These are phyloP conservation scores for Nasonia vitripennis DNA, from an alignment of 1,140 invertebrate species.

Conservation along the genomic window DNA sequence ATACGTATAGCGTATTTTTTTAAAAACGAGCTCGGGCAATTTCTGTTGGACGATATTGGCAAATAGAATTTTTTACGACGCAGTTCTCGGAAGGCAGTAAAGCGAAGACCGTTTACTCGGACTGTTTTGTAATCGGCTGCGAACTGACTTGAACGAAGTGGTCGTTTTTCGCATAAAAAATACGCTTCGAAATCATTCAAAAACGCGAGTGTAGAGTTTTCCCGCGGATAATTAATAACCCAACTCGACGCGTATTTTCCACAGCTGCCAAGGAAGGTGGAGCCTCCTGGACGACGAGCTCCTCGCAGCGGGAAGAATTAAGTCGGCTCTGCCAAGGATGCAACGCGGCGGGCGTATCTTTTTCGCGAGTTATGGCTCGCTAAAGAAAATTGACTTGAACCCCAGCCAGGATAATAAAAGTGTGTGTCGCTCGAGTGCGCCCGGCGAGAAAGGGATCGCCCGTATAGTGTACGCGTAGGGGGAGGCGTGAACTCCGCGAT, in stretches of 20 bases:
- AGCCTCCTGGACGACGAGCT: slow-evolving; percentile 34
- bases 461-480: slow-evolving; percentile 20
- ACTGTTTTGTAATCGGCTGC: too few relatives aligned
- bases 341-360: slow-evolving; percentile 47
- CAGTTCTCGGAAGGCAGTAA: not conserved
- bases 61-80: not conserved
- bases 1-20: too few relatives aligned
- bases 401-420: slow-evolving; percentile 70
- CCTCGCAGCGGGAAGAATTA: slow-evolving; percentile 62
- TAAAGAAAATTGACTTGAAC: slow-evolving; percentile 74
- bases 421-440: slow-evolving; percentile 55
- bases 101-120: too few relatives aligned
- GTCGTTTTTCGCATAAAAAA: too few relatives aligned
- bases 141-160: not conserved
- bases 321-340: slow-evolving; percentile 59
- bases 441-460: slow-evolving; percentile 11
- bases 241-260: slow-evolving; percentile 50
- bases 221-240: slow-evolving; percentile 56
- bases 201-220: not conserved
- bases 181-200: too few relatives aligned
- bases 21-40: not conserved
- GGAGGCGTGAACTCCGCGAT: slow-evolving; percentile 43
- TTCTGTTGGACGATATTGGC: not conserved
- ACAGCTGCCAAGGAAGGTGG: slow-evolving; percentile 56
- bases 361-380: slow-evolving; percentile 63